phyloP scores from a whole-genome alignment of 1,140 invertebrate genomes.

The Sycophila sp. region DNA sequence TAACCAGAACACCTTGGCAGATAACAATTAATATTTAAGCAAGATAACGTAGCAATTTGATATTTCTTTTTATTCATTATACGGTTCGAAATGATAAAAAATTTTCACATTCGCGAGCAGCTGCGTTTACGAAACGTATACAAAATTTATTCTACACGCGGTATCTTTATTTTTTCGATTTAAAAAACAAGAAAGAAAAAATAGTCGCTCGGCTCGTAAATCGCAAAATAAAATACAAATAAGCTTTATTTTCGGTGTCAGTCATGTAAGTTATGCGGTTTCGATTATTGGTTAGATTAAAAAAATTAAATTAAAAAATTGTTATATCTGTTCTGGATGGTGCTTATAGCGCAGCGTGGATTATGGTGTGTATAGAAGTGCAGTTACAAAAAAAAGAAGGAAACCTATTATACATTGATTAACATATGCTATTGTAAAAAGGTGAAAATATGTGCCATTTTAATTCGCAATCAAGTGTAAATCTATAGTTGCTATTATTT shows the following conservation, averaged over 20 bases:
- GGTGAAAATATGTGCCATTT: constrained; percentile 49
- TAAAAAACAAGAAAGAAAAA: no score
- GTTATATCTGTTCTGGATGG: constrained; percentile 38
- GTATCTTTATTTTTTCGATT: constrained; percentile 36
- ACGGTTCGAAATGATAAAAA: constrained; percentile 35
- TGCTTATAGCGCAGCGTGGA: constrained; percentile 36
- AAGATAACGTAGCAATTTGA: constrained; percentile 60
- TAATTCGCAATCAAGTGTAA: constrained; percentile 56
- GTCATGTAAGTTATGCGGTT: constrained; percentile 18
- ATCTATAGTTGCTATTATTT: constrained; percentile 62
- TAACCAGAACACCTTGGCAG: constrained; percentile 66
- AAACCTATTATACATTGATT: constrained; percentile 39
- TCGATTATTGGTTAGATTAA: constrained; percentile 3
- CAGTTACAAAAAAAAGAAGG: constrained; percentile 22
- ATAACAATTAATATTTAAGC: constrained; percentile 67
- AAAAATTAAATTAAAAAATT: constrained; percentile 21
- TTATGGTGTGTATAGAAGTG: constrained; percentile 33
- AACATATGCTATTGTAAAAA: constrained; percentile 49
- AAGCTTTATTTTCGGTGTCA: constrained; percentile 38
- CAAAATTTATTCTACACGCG: constrained; percentile 36
- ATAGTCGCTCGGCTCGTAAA: constrained; percentile 38
- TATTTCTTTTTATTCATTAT: constrained; percentile 42
- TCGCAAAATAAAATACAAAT: constrained; percentile 41
- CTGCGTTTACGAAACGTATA: constrained; percentile 48
- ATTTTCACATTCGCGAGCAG: constrained; percentile 50